These are phyloP conservation scores for Heliconius ethilla DNA, from an alignment of 2,888 invertebrate genomes.

Conservation along the genomic window DNA sequence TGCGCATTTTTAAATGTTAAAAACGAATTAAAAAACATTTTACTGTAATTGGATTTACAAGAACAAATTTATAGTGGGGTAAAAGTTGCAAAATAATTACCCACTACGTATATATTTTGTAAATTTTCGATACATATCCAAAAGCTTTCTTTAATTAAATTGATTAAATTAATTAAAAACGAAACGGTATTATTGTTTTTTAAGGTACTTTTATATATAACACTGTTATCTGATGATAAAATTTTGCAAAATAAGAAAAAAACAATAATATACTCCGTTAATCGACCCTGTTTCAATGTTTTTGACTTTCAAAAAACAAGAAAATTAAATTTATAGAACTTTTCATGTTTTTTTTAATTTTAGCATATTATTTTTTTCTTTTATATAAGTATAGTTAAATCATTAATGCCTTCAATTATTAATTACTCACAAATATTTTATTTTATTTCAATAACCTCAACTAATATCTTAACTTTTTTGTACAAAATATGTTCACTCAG, in stretches of 20 bases:
- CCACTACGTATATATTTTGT: background rate
- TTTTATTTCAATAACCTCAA: background rate
- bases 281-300: slow-evolving; percentile 17
- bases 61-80: background rate
- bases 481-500: too few relatives aligned
- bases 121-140: background rate
- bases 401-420: too few relatives aligned
- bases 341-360: background rate
- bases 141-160: slow-evolving; percentile 12
- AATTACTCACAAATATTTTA: too few relatives aligned
- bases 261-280: slow-evolving; percentile 16
- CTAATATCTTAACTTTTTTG: background rate
- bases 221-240: slow-evolving; percentile 20
- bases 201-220: slow-evolving; percentile 12
- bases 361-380: background rate
- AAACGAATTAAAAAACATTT: slow-evolving; percentile 8
- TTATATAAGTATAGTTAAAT: background rate
- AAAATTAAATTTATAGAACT: background rate
- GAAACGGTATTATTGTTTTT: slow-evolving; percentile 7
- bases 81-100: slow-evolving; percentile 4
- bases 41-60: slow-evolving; percentile 3
- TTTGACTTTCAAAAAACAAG: slow-evolving; percentile 6
- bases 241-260: slow-evolving; percentile 11
- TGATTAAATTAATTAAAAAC: slow-evolving; percentile 19
- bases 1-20: slow-evolving; percentile 7